Percentiles rank a stretch among this genome's conserved stretches.
phyloP scores from a whole-genome alignment of 1,140 invertebrate species.

The Bombus breviceps region DNA sequence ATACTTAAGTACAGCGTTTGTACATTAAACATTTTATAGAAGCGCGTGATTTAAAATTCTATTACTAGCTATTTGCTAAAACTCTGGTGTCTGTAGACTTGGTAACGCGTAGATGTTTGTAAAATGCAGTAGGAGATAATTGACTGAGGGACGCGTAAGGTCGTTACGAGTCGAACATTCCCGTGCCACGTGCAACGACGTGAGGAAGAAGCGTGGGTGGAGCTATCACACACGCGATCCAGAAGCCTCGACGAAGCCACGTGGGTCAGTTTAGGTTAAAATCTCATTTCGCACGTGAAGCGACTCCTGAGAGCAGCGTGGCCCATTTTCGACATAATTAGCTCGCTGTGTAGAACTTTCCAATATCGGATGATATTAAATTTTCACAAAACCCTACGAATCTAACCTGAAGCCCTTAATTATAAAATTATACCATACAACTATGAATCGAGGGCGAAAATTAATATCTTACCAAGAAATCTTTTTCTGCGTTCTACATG shows the following conservation, averaged over 20 bases:
- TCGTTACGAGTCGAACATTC: background rate
- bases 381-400: background rate
- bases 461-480: background rate
- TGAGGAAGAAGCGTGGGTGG: conserved; percentile 23
- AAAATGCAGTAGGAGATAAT: background rate
- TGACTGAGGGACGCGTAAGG: background rate
- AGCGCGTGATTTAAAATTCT: no score
- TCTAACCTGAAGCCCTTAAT: background rate
- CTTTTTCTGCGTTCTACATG: no score
- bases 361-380: background rate
- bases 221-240: conserved; percentile 1
- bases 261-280: conserved; percentile 3
- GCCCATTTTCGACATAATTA: background rate
- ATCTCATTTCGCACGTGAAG: conserved; percentile 7
- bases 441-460: background rate
- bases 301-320: background rate
- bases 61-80: no score
- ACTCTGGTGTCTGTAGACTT: no score
- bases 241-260: conserved; percentile 7
- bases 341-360: background rate
- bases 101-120: no score
- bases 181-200: background rate
- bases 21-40: no score
- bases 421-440: background rate
- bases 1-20: no score